Percentiles rank a stretch among this genome's conserved stretches.
phyloP scores from a whole-genome alignment of 37 sponge, comb jelly and placozoan genomes.

The Diacarnus erythraeanus region DNA sequence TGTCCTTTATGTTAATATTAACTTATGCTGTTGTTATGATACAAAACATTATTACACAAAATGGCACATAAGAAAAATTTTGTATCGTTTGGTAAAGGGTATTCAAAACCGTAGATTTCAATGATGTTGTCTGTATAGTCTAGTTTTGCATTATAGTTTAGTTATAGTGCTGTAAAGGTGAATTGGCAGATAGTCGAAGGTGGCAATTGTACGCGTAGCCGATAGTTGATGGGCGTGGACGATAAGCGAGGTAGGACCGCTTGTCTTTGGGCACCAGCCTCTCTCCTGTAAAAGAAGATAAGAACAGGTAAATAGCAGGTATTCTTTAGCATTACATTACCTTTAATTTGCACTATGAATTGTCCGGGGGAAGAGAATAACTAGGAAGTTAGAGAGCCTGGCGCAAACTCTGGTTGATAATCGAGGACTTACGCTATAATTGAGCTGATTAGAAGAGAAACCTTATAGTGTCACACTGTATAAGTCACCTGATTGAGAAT shows the following conservation, averaged over 20 bases:
- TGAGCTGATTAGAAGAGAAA: no score
- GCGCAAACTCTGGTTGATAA: slow-evolving; percentile 15
- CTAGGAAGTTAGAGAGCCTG: neutral
- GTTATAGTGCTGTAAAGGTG: neutral
- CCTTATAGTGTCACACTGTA: no score
- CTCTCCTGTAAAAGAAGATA: neutral
- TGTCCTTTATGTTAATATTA: neutral
- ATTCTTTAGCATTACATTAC: neutral
- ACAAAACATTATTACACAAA: neutral
- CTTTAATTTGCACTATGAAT: neutral
- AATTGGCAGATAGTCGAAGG: neutral
- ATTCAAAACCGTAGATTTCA: neutral
- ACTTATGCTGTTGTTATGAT: neutral
- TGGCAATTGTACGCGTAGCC: neutral
- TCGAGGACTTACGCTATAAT: slow-evolving; percentile 6
- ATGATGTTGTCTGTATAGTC: neutral
- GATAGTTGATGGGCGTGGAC: slow-evolving; percentile 16
- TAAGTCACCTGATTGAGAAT: no score
- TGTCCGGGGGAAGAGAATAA: neutral
- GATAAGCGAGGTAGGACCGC: neutral
- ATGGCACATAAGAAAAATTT: slow-evolving; percentile 15
- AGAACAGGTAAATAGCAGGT: neutral
- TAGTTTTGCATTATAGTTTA: neutral
- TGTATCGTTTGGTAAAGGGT: slow-evolving; percentile 1
- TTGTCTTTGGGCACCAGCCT: neutral